A percentile compares a stretch with the other conserved stretches of the same genome.
phyloP scores from a whole-genome alignment of 2,888 invertebrate species.

The Syrista parreyssii region DNA sequence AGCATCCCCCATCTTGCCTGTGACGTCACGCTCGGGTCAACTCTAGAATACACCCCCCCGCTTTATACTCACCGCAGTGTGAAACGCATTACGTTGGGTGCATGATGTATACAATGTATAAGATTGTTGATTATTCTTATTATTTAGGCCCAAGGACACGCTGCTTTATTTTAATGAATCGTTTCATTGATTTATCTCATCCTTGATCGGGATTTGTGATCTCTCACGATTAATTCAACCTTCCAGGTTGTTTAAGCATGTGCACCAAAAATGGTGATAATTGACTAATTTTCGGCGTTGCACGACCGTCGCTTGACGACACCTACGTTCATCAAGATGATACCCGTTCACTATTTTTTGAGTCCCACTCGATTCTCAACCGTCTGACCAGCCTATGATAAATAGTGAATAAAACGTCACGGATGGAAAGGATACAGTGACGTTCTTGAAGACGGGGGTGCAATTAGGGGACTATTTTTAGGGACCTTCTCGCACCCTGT shows the following conservation, averaged over 20 bases:
- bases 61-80: neutral
- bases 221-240: neutral
- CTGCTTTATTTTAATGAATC: neutral
- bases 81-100: neutral
- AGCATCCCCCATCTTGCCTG: neutral
- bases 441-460: slow-evolving; percentile 1
- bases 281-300: neutral
- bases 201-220: neutral
- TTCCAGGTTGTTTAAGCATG: neutral
- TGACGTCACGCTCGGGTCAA: neutral
- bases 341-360: neutral
- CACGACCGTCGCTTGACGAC: neutral
- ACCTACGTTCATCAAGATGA: slow-evolving; percentile 4
- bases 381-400: neutral
- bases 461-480: slow-evolving; percentile 3
- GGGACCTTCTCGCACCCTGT: neutral
- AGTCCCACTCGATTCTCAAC: neutral
- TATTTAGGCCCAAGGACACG: neutral
- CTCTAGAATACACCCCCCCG: neutral
- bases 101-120: neutral
- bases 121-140: neutral
- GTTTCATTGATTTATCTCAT: neutral
- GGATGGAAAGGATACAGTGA: neutral
- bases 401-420: neutral
- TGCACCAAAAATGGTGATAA: neutral